Evolutionary conservation across 2,113 vertebrate genomes (phyloP), one percentile per base, ranked within the genome.

Genomic region (Bothrops jararaca): DNA sequence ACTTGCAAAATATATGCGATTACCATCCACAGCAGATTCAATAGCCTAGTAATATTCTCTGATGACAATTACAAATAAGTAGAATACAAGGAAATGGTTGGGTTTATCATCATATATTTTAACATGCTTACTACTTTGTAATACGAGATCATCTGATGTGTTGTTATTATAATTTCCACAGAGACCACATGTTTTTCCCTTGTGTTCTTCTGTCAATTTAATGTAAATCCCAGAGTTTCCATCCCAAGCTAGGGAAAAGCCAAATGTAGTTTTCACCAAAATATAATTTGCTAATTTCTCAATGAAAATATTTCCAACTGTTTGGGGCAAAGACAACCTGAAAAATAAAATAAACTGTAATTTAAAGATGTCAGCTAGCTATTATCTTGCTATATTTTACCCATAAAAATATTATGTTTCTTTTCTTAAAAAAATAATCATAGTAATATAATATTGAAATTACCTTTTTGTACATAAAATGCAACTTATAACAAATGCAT

Each of bases 171-270:
- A 99, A 97, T 99, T 99, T 95, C 98, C 99, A 96, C 99, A 99
- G 11, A 99, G 97, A 74, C 99, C 99, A 98, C 99, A 99, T 39
- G 98, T 95, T 94, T 98, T 97, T 34, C 98, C 98, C 95, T 98
- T 99, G 96, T 99, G 98, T 90, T 98, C 98, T 95, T 99, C 98
- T 22, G 98, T 98, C 96, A 99, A 97, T 96, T 99, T 99, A 95
- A 99, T 98, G 95, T 99, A 99, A 96, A 99, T 97, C 39, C 98
- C 99, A 3, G 99, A 98, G 95, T 97, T 97, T 94, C 99, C 99
- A 95, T 99, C 99, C 99, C 99, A 99, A 94, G 99, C 99, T 97
- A 99, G 96, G 56, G 99, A 99, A 97, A 99, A 99, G 91, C 99
- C 99, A 96, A 99, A 99, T 39, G 98, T 98, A 80, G 98, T 99